Base-by-base conservation (phyloP, 2,113 vertebrate genomes). In the Orcinus orca region DNA sequence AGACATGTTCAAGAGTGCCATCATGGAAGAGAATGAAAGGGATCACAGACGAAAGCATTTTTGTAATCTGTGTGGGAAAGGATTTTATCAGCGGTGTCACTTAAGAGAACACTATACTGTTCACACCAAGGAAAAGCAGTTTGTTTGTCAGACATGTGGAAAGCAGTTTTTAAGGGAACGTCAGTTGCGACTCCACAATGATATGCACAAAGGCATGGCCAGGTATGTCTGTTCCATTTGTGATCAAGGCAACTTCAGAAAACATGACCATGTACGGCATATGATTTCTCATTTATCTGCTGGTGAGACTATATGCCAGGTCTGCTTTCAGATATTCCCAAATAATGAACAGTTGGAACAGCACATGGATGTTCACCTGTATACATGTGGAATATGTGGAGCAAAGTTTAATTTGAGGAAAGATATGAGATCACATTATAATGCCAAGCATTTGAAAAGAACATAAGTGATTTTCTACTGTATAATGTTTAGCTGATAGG, bases 171-270 rank as follows among this genome's bases (percentile, higher is more conserved):
- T 99, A 98, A 99, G 99, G 13, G 99, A 99, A 97, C 99, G 99
- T 33, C 99, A 99, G 98, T 99, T 99, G 50, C 98, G 99, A 80
- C 99, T 99, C 93, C 99, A 99, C 99, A 99, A 99, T 97, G 99
- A 99, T 98, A 99, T 99, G 99, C 99, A 99, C 99, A 99, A 99
- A 96, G 99, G 99, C 96, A 99, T 99, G 99, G 99, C 99, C 20
- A 99, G 99, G 98, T 99, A 99, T 98, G 99, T 99, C 90, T 99
- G 99, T 98, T 99, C 99, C 25, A 99, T 99, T 97, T 99, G 99
- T 97, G 99, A 99, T 98, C 99, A 99, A 99, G 99, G 99, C 92
- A 99, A 99, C 98, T 99, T 99, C 99, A 99, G 99, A 95, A 99
- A 99, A 98, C 99, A 99, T 96, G 99, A 99, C 98, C 99, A 99